phyloP scores from a whole-genome alignment of 2,888 invertebrate species.

The Charanyca ferruginea region DNA sequence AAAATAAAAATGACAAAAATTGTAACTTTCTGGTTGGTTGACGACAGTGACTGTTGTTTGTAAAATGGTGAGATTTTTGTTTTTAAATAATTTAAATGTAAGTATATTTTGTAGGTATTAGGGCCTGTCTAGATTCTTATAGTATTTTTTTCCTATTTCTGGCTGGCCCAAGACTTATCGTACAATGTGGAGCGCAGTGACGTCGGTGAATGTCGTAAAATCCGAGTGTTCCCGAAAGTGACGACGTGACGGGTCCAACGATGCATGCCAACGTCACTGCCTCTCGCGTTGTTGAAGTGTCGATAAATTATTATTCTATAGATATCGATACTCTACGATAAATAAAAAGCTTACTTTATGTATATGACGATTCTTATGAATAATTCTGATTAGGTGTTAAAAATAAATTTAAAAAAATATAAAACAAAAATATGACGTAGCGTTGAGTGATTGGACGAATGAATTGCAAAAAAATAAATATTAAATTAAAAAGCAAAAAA shows the following conservation, averaged over 20 bases:
- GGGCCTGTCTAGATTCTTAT: slow-evolving; percentile 72
- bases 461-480: slow-evolving; percentile 55
- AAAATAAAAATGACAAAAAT: slow-evolving; percentile 63
- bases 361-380: slow-evolving; percentile 76
- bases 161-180: slow-evolving; percentile 69
- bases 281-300: slow-evolving; percentile 46
- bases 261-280: slow-evolving; percentile 46
- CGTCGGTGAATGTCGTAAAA: slow-evolving; percentile 32
- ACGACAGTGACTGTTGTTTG: slow-evolving; percentile 64
- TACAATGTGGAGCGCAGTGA: slow-evolving; percentile 48
- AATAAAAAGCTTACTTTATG: slow-evolving; percentile 59
- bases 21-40: slow-evolving; percentile 55
- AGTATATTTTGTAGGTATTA: slow-evolving; percentile 67
- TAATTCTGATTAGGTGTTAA: slow-evolving; percentile 71
- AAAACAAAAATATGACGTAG: slow-evolving; percentile 71
- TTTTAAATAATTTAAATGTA: slow-evolving; percentile 63
- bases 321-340: slow-evolving; percentile 64
- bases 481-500: slow-evolving; percentile 51
- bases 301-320: slow-evolving; percentile 63
- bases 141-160: slow-evolving; percentile 71
- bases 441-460: slow-evolving; percentile 70
- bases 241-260: slow-evolving; percentile 38
- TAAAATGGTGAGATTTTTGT: slow-evolving; percentile 71
- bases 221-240: slow-evolving; percentile 23
- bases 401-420: slow-evolving; percentile 65